Conservation (phyloP, 2,888 invertebrate species). For the Pristionchus mayeri region DNA sequence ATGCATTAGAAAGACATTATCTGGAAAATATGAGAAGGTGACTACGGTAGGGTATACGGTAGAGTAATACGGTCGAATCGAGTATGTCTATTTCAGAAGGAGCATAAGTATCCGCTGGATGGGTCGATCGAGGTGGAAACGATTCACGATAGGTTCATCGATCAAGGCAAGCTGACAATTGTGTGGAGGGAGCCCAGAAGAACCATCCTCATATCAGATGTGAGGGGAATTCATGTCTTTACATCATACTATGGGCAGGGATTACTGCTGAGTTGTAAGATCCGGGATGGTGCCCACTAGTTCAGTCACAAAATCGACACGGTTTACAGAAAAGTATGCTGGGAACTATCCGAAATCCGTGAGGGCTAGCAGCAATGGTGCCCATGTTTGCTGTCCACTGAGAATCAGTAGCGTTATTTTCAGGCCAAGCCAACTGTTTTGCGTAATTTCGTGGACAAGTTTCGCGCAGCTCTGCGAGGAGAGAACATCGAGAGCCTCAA, state of each 20-base stretch:
- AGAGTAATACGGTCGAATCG: too few species aligned
- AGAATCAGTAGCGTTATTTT: neutral
- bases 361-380: too few species aligned
- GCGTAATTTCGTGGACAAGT: conserved; percentile 5
- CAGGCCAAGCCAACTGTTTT: conserved; percentile 29
- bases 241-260: too few species aligned
- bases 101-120: conserved; percentile 17
- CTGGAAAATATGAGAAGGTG: too few species aligned
- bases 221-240: too few species aligned
- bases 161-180: conserved; percentile 25
- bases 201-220: conserved; percentile 2
- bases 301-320: too few species aligned
- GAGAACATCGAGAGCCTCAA: conserved; percentile 29
- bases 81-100: neutral
- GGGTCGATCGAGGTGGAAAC: neutral
- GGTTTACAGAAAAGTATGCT: too few species aligned
- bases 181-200: neutral
- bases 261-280: too few species aligned
- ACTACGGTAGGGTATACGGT: too few species aligned
- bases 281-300: too few species aligned
- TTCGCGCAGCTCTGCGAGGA: neutral
- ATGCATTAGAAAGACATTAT: neutral
- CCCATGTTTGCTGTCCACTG: too few species aligned
- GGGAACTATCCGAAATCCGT: too few species aligned
- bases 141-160: neutral